Base-by-base conservation (phyloP, 2,888 invertebrate species). In the Margaritifera margaritifera region DNA sequence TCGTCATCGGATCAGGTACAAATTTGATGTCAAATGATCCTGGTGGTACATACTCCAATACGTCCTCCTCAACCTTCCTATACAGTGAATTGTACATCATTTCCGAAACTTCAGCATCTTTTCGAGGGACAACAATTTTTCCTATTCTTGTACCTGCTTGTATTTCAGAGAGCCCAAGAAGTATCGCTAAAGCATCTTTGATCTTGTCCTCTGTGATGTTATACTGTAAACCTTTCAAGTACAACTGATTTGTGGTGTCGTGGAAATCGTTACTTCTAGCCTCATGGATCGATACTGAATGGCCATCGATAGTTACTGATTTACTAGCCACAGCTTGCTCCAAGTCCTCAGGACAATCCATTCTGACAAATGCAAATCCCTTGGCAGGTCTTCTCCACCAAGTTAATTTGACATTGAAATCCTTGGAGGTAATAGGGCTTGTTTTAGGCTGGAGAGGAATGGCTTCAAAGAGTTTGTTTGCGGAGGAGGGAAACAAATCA, bases 321-420 rank as follows among this genome's bases (percentile, higher is more conserved):
- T 54, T n/a, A 27, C 25, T 11, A 18, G 52, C 27, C 15, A 72
- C 18, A 19, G 74, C 27, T 27, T 25, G 24, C 8, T 71, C 55
- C 11, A 72, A 8, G 27, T 78, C 77, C 57, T 76, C 81, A 15
- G 71, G 72, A 15, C 71, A 27, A 1, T 62, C 63, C 24, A 81
- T 64, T 19, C 66, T 59, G n/a, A 82, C 80, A 70, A 77, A 84
- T 2, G 80, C 83, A 69, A 72, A 70, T 19, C 81, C 82, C 63
- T 72, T 79, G 1, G 78, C 68, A 56, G 65, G 69, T 61, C 86
- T 68, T 58, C 86, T 70, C 31, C 73, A 77, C 84, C 83, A 84
- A 15, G 72, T 74, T 11, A 86, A 31, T 31, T 72, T 74, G 11
- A 82, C 68, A 31, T 79, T 77, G 65, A 80, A 83, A 50, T 25